These are phyloP conservation scores for Brachyalestes nurse DNA, from an alignment of 2,797 vertebrate species.

Conservation along the genomic window DNA sequence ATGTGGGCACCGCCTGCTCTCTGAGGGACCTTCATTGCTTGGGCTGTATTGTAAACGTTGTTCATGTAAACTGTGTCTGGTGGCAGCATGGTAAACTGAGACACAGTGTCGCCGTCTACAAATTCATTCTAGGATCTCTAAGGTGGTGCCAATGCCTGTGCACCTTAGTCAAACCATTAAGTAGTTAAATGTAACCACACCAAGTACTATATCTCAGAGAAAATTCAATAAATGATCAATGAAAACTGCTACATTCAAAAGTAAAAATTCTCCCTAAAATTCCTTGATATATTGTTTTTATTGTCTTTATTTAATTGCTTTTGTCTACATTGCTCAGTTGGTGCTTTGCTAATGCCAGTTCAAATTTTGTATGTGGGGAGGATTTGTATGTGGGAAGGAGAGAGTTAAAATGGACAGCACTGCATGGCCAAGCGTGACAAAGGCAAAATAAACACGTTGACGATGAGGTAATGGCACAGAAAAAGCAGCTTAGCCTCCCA, in stretches of 20 bases:
- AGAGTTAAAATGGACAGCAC: constrained; percentile 48
- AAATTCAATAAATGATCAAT: too few relatives aligned
- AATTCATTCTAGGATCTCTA: not conserved
- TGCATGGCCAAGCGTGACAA: constrained; percentile 42
- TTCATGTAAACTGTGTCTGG: constrained; percentile 34
- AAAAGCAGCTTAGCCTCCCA: constrained; percentile 52
- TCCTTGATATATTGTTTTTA: too few relatives aligned
- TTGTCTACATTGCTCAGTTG: too few relatives aligned
- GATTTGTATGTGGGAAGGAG: constrained; percentile 27
- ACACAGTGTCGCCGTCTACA: not conserved
- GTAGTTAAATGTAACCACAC: not conserved
- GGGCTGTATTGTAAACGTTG: constrained; percentile 18
- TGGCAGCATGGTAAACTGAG: not conserved
- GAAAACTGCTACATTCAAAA: too few relatives aligned
- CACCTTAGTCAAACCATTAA: not conserved
- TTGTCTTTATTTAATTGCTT: too few relatives aligned
- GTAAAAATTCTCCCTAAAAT: too few relatives aligned
- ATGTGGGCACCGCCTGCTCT: constrained; percentile 30
- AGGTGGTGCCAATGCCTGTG: not conserved
- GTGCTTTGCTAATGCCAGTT: too few relatives aligned
- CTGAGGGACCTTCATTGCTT: constrained; percentile 25
- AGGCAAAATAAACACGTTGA: constrained; percentile 71
- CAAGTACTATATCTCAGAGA: too few relatives aligned
- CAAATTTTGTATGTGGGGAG: not conserved
- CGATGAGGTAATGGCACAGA: constrained; percentile 73